A percentile compares a stretch with the other conserved stretches of the same genome.
Evolutionary conservation across 2,113 vertebrate genomes (phyloP).

Genomic region (Psettodes erumei): DNA sequence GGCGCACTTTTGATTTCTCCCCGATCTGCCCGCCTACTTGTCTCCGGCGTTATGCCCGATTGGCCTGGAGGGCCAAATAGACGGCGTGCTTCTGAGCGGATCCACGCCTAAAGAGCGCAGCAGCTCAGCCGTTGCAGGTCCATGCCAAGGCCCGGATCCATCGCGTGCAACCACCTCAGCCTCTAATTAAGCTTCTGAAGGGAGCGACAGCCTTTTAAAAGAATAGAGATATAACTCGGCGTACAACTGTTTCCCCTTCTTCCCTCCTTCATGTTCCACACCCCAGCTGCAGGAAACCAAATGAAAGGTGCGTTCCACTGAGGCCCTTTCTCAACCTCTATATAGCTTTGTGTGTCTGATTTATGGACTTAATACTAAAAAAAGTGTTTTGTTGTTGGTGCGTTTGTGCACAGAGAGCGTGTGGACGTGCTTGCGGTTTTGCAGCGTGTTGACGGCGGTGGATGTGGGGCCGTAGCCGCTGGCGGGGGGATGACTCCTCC

Average conservation of each 20-base stretch:
- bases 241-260: conserved; percentile 21
- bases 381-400: background rate
- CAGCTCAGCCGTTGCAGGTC: conserved; percentile 61
- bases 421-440: conserved; percentile 21
- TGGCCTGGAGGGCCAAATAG: conserved; percentile 64
- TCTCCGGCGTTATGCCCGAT: conserved; percentile 32
- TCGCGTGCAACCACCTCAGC: conserved; percentile 75
- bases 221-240: conserved; percentile 50
- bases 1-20: conserved; percentile 51
- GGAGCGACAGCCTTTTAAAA: conserved; percentile 74
- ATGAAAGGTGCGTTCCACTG: conserved; percentile 7
- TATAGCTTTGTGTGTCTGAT: background rate
- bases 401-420: conserved; percentile 5
- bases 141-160: conserved; percentile 71
- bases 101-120: conserved; percentile 57
- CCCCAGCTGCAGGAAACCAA: conserved; percentile 16
- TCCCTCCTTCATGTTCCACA: conserved; percentile 18
- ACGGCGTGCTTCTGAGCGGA: conserved; percentile 42
- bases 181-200: conserved; percentile 82
- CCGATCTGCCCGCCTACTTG: conserved; percentile 42
- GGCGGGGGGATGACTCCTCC: conserved; percentile 74
- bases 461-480: conserved; percentile 20
- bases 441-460: conserved; percentile 13
- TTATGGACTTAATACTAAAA: background rate
- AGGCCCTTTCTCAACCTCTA: background rate